phyloP scores from a whole-genome alignment of 2,888 invertebrate species.

The Cerceris ruficornis region DNA sequence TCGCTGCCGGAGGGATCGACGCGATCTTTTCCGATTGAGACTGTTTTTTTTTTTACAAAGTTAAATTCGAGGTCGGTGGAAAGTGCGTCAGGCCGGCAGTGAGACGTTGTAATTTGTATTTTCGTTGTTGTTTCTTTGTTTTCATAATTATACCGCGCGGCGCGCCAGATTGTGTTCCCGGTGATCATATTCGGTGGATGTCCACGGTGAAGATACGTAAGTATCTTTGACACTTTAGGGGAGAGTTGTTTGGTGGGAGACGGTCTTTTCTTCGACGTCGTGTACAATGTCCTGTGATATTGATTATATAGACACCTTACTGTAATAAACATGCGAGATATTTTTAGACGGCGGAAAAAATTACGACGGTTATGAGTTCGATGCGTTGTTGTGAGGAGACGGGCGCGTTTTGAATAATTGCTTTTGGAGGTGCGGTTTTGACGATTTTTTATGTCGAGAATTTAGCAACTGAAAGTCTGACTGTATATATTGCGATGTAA shows the following conservation, averaged over 20 bases:
- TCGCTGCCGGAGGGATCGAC: slow-evolving; percentile 67
- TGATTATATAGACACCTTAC: too few species aligned
- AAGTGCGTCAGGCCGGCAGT: slow-evolving; percentile 31
- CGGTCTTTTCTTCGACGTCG: background rate
- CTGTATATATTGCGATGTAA: too few species aligned
- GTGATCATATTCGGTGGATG: background rate
- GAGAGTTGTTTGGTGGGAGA: too few species aligned
- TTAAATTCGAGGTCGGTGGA: slow-evolving; percentile 16
- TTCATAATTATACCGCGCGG: background rate
- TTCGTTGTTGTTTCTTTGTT: slow-evolving; percentile 11
- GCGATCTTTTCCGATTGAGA: background rate
- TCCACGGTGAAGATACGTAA: slow-evolving; percentile 29
- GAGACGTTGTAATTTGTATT: slow-evolving; percentile 9
- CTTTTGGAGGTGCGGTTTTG: too few species aligned
- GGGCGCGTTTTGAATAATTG: too few species aligned
- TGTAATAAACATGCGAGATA: too few species aligned
- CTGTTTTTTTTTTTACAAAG: background rate
- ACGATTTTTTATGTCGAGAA: too few species aligned
- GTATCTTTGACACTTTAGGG: slow-evolving; percentile 16
- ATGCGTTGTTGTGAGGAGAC: too few species aligned
- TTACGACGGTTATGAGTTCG: too few species aligned
- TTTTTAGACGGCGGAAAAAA: too few species aligned
- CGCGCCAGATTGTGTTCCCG: background rate
- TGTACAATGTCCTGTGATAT: too few species aligned
- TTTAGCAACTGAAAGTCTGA: too few species aligned